These are phyloP conservation scores for Stegodyphus dumicola DNA, from an alignment of 1,140 invertebrate species.

Conservation along the genomic window DNA sequence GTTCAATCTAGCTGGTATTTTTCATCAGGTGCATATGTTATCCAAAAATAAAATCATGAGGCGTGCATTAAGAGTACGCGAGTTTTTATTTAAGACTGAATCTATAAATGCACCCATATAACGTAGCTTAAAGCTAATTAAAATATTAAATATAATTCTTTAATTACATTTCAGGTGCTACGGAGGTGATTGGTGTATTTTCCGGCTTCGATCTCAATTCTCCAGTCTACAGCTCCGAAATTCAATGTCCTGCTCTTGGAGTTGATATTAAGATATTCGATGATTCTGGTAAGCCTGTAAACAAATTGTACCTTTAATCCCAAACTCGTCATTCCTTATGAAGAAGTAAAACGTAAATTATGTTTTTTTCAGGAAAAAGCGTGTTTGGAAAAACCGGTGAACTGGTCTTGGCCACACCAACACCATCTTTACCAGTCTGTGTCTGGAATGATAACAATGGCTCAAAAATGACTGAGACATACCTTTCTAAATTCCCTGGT, in stretches of 20 bases:
- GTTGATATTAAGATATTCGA: conserved; percentile 45
- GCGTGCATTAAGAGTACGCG: too few relatives aligned
- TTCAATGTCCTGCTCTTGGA: conserved; percentile 42
- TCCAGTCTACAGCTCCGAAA: conserved; percentile 49
- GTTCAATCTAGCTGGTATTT: too few relatives aligned
- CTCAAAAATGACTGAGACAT: conserved; percentile 72
- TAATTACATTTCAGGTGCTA: conserved; percentile 18
- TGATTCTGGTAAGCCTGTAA: conserved; percentile 19
- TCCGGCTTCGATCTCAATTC: conserved; percentile 49
- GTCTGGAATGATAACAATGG: conserved; percentile 74
- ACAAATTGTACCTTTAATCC: not conserved
- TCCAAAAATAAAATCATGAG: too few relatives aligned
- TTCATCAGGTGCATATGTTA: too few relatives aligned
- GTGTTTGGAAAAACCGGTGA: conserved; percentile 72
- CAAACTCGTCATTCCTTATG: not conserved
- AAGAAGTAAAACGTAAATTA: not conserved
- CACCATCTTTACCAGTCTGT: conserved; percentile 74
- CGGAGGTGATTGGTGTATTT: conserved; percentile 55
- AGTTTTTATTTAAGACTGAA: too few relatives aligned
- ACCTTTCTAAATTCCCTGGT: conserved; percentile 72
- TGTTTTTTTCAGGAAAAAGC: conserved; percentile 31
- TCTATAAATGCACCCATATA: too few relatives aligned
- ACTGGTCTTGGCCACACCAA: conserved; percentile 73
- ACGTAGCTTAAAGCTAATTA: too few relatives aligned
- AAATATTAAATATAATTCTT: not conserved